Evolutionary conservation across 2,797 vertebrate species (phyloP), one percentile per base, ranked within the genome.

Genomic region (Salarias fasciatus): DNA sequence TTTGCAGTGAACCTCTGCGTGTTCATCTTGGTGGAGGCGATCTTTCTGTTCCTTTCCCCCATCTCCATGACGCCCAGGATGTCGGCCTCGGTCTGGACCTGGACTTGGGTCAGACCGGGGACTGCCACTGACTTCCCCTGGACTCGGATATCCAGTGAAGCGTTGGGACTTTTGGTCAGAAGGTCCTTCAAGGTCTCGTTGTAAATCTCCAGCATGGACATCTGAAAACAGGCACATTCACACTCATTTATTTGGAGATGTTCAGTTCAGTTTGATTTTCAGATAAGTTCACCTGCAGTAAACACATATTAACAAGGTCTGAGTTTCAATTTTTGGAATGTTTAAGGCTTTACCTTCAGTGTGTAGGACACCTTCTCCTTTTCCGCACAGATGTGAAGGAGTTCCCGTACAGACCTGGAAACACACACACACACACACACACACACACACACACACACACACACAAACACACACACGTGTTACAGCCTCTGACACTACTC

Each of bases 171-270:
- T 69, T 87, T 82, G 41, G 79, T 50, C 60, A 92, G 33, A 4
- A 92, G 88, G 79, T 92, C 90, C 13, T 84, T 86, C 38, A 92
- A n/a, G 5, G 45, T 80, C 47, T 92, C 91, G 12, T 92, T 91
- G 18, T 92, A 91, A 57, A 92, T 90, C 69, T 92, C 91, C 43
- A 91, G 36, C 89, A 92, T 92, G 35, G 91, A 91, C 63, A 92
- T 85, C 91, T 92, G 83, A 31, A 57, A 58, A 38, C 2, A 5
- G 51, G 14, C 5, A 37, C 2, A 31, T 24, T 7, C 3, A 11
- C 2, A 8, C 12, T 11, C n/a, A 11, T 28, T 8, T 6, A 18
- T 43, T n/a, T 15, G 18, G 18, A 24, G 18, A 18, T 24, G 18
- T 3, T 24, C 18, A 24, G 18, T 24, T 24, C 18, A 24, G 18